Base-by-base conservation (phyloP, 2,797 vertebrate species). In the Euthynnus affinis region DNA sequence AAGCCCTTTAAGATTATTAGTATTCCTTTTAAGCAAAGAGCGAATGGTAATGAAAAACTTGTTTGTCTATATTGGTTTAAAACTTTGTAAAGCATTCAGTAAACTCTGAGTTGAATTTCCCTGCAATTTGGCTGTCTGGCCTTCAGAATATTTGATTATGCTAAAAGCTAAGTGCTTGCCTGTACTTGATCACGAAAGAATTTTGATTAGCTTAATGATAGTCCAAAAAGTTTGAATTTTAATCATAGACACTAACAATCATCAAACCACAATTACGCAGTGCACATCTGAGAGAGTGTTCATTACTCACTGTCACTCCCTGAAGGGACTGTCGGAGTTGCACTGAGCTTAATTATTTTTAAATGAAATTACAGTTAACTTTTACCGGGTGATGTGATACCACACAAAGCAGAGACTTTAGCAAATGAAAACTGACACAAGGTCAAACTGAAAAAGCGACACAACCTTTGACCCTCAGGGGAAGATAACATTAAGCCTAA, bases 171-270 rank as follows among this genome's bases (percentile, higher is more conserved):
- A 80, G 62, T 63, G 72, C 75, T 64, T 4, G 15, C 78, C 82
- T 80, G 42, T 25, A 57, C 68, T 59, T 56, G 80, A 89, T 87
- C 84, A 63, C 81, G 83, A 74, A 77, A 46, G 78, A 85, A 83
- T 82, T 89, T 84, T 89, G 89, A 93, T 91, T 87, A 83, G 46
- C 72, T 82, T 88, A 90, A 91, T 92, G 79, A 89, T 83, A 90
- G 77, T 72, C 81, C 80, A 75, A 77, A 81, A 78, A 49, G 86
- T 89, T 91, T 86, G 85, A 79, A 74, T 88, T 86, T 87, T 76
- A 82, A 87, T 91, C 71, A 86, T 76, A 83, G 82, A 84, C 77
- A 81, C 61, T 25, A 72, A 79, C 74, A 87, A 73, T 81, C 75
- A 87, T 83, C 65, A 68, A 84, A 87, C 76, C 52, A 78, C 80